phyloP scores from a whole-genome alignment of 23 tunicate genomes.

The Phallusia fumigata region DNA sequence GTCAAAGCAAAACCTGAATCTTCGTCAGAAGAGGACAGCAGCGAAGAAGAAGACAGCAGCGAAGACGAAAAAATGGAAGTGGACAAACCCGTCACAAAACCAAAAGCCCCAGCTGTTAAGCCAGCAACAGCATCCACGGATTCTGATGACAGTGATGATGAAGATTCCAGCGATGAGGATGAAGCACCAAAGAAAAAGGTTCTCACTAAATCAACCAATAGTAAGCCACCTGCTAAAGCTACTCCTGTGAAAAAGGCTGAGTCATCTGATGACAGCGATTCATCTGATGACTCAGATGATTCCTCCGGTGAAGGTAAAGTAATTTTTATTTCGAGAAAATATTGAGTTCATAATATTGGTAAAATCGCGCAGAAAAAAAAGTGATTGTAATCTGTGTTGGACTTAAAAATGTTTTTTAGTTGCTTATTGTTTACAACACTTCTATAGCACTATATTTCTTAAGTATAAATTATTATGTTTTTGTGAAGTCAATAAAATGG shows the following conservation, averaged over 20 bases:
- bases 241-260: background rate
- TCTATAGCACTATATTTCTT: too few species aligned
- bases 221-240: background rate
- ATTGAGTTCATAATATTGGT: too few species aligned
- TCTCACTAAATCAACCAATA: background rate
- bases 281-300: background rate
- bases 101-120: background rate
- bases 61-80: constrained; percentile 13
- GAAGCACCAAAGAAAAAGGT: constrained; percentile 37
- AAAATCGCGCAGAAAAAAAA: too few species aligned
- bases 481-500: too few species aligned
- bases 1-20: constrained; percentile 21
- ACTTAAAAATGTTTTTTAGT: too few species aligned
- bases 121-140: background rate
- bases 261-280: background rate
- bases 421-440: too few species aligned
- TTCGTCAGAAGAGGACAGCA: constrained; percentile 21
- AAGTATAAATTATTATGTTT: too few species aligned
- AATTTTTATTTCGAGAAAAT: too few species aligned
- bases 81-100: constrained; percentile 4
- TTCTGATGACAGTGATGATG: constrained; percentile 33
- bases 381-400: too few species aligned
- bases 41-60: background rate
- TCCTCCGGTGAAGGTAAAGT: too few species aligned
- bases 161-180: constrained; percentile 30